Base-by-base conservation (phyloP, 2,888 invertebrate species). In the Hypomecis atomaria region DNA sequence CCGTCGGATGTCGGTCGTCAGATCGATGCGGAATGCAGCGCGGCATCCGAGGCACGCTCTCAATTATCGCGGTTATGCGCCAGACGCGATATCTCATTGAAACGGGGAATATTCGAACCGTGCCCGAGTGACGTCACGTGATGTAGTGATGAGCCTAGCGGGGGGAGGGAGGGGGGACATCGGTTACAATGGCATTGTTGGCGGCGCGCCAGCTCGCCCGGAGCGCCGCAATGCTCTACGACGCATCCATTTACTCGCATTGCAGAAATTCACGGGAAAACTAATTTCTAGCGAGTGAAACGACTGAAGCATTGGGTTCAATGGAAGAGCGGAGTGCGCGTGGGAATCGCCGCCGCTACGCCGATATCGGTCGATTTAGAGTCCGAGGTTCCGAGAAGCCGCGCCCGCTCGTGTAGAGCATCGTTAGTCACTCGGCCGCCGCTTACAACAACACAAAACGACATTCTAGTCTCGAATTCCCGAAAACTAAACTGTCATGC, bases 1-100 rank as follows among this genome's bases (percentile, higher is more conserved):
- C 69, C 63, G 45, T 54, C 62, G 38, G 49, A 49, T 36, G 48
- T 49, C 11, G 10, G 0, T 37, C 49, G 49, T 13, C 49, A 62
- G 72, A 67, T 70, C 71, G 71, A 60, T 55, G 61, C 57, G 78
- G 82, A 81, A 81, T 78, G 79, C 71, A 71, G 69, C 56, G 70
- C 72, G 84, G 81, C 77, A 83, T 82, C 65, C 77, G 67, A 73
- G 61, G 78, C 79, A 82, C 79, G 80, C 78, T 77, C 80, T 80
- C 85, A 83, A 86, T 86, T 84, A 86, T 78, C 81, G 77, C 78
- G 76, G 83, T 77, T 79, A 83, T 78, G 78, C 75, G 74, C 71
- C 71, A 72, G 80, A 78, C 81, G 82, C 79, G 81, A 84, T 84
- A 82, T 83, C 79, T 83, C 81, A 85, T 79, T 82, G 84, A 84